A percentile compares a stretch with the other conserved stretches of the same genome.
These are phyloP conservation scores for Scaptomyza polygonia DNA, from an alignment of 2,888 invertebrate genomes.

Conservation along the genomic window DNA sequence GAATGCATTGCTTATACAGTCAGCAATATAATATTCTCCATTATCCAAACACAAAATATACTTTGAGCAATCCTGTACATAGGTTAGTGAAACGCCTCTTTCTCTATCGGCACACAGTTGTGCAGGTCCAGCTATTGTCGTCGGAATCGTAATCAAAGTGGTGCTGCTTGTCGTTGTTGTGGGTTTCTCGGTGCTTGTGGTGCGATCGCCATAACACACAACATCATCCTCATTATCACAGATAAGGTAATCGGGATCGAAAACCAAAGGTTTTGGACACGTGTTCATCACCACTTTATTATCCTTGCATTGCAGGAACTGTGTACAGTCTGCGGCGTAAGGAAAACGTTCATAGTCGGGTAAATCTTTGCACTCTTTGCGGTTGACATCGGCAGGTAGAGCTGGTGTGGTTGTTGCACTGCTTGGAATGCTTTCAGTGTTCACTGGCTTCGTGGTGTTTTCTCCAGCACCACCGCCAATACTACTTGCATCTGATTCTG, in stretches of 20 bases:
- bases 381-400: constrained; percentile 53
- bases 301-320: constrained; percentile 64
- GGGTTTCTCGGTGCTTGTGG: constrained; percentile 39
- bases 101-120: constrained; percentile 47
- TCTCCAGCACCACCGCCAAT: neutral
- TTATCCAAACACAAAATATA: constrained; percentile 67
- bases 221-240: constrained; percentile 65
- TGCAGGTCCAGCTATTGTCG: constrained; percentile 46
- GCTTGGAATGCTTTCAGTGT: constrained; percentile 7
- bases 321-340: constrained; percentile 65
- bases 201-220: constrained; percentile 58
- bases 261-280: constrained; percentile 59
- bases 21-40: constrained; percentile 37
- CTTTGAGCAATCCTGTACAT: constrained; percentile 56
- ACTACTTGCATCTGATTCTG: constrained; percentile 13
- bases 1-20: constrained; percentile 59
- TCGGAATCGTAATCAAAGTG: constrained; percentile 29
- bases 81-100: constrained; percentile 45
- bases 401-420: constrained; percentile 45
- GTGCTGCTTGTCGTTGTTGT: constrained; percentile 38
- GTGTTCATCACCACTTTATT: constrained; percentile 40
- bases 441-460: constrained; percentile 6
- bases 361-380: constrained; percentile 37
- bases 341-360: constrained; percentile 55
- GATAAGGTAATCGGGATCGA: constrained; percentile 61